A percentile compares a stretch with the other conserved stretches of the same genome.
Evolutionary conservation across 2,113 vertebrate species (phyloP).

Genomic region (Saguinus midas): DNA sequence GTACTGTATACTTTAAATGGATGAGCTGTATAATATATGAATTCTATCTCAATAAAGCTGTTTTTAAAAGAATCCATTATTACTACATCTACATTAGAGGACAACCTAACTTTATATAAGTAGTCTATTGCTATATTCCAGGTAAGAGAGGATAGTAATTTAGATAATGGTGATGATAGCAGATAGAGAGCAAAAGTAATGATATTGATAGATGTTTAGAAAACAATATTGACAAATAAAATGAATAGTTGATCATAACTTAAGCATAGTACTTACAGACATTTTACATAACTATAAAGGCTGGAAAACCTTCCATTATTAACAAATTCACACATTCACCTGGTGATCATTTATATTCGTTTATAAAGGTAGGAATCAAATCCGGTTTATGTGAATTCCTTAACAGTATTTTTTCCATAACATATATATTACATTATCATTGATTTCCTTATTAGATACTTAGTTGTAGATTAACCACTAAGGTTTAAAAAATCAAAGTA

Average conservation of each 20-base stretch:
- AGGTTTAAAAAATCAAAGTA: neutral
- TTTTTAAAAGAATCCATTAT: neutral
- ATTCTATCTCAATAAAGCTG: neutral
- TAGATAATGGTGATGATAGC: neutral
- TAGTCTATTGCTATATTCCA: neutral
- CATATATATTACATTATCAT: neutral
- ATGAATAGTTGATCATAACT: neutral
- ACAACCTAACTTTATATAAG: neutral
- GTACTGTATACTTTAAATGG: neutral
- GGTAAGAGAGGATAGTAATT: neutral
- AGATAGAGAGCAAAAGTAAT: neutral
- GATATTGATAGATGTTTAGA: neutral
- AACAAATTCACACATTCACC: neutral
- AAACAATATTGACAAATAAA: neutral
- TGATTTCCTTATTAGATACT: neutral
- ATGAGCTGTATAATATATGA: neutral
- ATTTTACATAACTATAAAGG: constrained; percentile 5
- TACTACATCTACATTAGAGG: neutral
- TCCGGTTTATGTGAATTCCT: neutral
- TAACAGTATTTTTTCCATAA: neutral
- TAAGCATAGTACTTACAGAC: neutral
- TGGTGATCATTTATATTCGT: neutral
- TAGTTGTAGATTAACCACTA: neutral
- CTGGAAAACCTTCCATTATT: neutral
- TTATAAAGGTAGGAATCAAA: neutral